Conservation (phyloP, 2,797 vertebrate species). For the Falco columbarius region DNA sequence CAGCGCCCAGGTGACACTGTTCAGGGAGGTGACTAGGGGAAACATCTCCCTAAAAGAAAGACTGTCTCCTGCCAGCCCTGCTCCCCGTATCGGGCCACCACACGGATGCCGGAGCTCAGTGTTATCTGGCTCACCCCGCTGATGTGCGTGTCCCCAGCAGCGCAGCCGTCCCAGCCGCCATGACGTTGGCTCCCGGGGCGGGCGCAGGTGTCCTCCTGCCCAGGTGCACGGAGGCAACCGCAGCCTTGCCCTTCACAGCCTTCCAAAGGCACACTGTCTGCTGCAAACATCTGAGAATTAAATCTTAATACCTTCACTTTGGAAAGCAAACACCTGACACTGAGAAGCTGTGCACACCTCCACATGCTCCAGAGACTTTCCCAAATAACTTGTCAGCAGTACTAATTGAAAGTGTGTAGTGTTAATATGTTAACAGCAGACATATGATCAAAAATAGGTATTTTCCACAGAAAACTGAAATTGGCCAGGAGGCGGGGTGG, state of each 20-base stretch:
- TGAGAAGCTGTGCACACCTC: not conserved
- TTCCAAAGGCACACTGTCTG: not conserved
- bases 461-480: not conserved
- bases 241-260: not conserved
- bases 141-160: rapidly evolving
- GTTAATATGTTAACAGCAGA: not conserved
- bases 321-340: constrained; percentile 31
- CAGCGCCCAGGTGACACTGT: rapidly evolving
- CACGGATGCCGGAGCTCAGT: not conserved
- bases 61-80: not conserved
- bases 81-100: not conserved
- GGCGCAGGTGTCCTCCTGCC: not conserved
- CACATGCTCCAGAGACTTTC: constrained; percentile 20
- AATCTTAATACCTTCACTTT: not conserved
- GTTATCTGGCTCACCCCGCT: rapidly evolving
- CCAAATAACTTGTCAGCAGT: constrained; percentile 34
- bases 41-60: not conserved
- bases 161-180: rapidly evolving
- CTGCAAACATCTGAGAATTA: not conserved
- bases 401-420: not conserved
- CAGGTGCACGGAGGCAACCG: not conserved
- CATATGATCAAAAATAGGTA: not conserved
- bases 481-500: not conserved
- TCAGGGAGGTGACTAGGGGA: not conserved
- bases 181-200: rapidly evolving